phyloP scores from a whole-genome alignment of 2,888 invertebrate genomes.

The Phengaris alcon region DNA sequence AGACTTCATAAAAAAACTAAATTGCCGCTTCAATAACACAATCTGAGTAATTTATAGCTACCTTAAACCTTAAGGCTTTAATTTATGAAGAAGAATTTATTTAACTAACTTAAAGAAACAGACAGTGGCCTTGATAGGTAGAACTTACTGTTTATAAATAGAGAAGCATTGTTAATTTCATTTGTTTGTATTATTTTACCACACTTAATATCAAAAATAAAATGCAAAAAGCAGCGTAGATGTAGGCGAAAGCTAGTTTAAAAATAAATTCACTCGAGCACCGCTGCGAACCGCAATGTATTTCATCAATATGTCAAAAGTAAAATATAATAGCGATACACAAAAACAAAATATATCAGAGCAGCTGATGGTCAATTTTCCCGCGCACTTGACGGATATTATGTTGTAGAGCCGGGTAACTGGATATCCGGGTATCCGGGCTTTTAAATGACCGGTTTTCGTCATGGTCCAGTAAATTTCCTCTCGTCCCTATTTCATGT shows the following conservation, averaged over 20 bases:
- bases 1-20: neutral
- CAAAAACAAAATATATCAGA: slow-evolving; percentile 22
- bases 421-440: slow-evolving; percentile 16
- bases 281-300: neutral
- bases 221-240: no score
- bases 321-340: slow-evolving; percentile 16
- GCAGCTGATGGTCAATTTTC: slow-evolving; percentile 28
- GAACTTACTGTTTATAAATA: neutral
- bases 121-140: neutral
- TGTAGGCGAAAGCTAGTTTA: no score
- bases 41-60: slow-evolving; percentile 4
- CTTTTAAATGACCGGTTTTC: slow-evolving; percentile 36
- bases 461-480: slow-evolving; percentile 33
- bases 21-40: neutral
- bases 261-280: neutral
- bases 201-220: no score
- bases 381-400: slow-evolving; percentile 23
- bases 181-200: no score
- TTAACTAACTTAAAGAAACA: neutral
- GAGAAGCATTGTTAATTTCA: neutral
- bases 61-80: neutral
- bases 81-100: neutral
- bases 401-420: slow-evolving; percentile 10
- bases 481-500: slow-evolving; percentile 6
- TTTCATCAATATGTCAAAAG: slow-evolving; percentile 19